Percentiles rank a stretch among this genome's conserved stretches.
Conservation (phyloP, 64 coral and sea anemone genomes). For the Montipora capricornis region DNA sequence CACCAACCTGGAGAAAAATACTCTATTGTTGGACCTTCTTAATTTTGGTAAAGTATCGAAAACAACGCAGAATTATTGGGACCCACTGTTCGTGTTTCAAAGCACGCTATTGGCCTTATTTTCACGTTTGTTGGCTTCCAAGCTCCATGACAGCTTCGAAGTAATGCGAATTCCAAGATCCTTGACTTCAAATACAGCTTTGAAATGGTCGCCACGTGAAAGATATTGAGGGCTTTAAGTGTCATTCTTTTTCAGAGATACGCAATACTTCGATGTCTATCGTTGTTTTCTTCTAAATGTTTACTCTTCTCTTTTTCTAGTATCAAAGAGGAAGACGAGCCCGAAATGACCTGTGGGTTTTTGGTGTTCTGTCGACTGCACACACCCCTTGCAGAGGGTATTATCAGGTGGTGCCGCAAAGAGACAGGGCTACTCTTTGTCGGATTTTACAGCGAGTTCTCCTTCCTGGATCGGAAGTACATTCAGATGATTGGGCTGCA, state of each 20-base stretch:
- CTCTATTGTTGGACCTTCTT: too few relatives aligned
- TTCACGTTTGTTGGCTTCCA: too few relatives aligned
- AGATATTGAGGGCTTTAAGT: too few relatives aligned
- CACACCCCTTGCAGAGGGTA: background rate
- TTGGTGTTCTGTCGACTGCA: conserved; percentile 24
- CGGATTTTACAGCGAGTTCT: conserved; percentile 13
- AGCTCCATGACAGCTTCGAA: too few relatives aligned
- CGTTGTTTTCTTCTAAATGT: background rate
- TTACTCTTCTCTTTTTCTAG: background rate
- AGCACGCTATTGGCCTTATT: too few relatives aligned
- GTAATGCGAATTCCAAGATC: too few relatives aligned
- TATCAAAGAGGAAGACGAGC: conserved; percentile 21
- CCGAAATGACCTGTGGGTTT: conserved; percentile 23
- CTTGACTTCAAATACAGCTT: too few relatives aligned
- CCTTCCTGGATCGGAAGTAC: conserved; percentile 38
- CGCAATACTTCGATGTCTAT: background rate
- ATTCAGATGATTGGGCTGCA: conserved; percentile 58
- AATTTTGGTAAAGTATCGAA: too few relatives aligned
- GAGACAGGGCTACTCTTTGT: conserved; percentile 28
- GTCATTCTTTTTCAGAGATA: background rate
- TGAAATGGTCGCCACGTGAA: too few relatives aligned
- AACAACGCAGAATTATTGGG: too few relatives aligned
- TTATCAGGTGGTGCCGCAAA: conserved; percentile 13
- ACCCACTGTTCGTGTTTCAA: too few relatives aligned
- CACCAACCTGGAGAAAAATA: too few relatives aligned